Evolutionary conservation across 2,797 vertebrate species (phyloP), one percentile per base, ranked within the genome.

Genomic region (Australoheros facetus): DNA sequence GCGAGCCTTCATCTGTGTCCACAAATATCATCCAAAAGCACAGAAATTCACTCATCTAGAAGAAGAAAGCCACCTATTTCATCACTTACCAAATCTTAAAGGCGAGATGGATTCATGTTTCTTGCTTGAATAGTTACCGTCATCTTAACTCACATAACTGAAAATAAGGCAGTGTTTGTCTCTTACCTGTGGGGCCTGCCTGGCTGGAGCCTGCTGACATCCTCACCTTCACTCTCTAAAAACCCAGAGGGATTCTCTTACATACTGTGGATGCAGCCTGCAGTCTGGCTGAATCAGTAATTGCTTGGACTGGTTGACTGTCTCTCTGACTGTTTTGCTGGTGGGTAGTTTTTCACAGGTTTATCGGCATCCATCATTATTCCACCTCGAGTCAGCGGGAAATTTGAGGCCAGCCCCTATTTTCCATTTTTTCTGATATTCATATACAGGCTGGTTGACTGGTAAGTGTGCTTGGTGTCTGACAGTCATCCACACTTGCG

Each of bases 201-300:
- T 56, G 76, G 30, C 78, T 78, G 76, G 64, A 81, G 70, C 58
- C 56, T 4, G 48, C 80, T 78, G 86, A 79, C 82, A 56, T 69
- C 45, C 62, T 91, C 90, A 89, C 91, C 88, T 91, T 88, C 78
- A 71, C 14, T 57, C 79, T 80, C 71, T 88, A 73, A 83, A 73
- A 81, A 30, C 87, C 87, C 56, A 71, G 83, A 64, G 59, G 78
- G 77, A 77, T 94, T 77, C 76, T 92, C 85, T 94, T 93, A 92
- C 91, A 75, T 62, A 2, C 81, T 85, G 75, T 39, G 39, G 17
- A 64, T 74, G 78, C 80, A 56, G 77, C 74, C 78, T 60, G 72
- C 56, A 42, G 69, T 69, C 12, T 3, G 62, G 88, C 87, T 85
- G 85, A 90, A 59, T 90, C 87, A 73, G 77, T 60, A 75, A 45